Conservation (phyloP, 2,113 vertebrate genomes). For the Dryoscopus gambensis region DNA sequence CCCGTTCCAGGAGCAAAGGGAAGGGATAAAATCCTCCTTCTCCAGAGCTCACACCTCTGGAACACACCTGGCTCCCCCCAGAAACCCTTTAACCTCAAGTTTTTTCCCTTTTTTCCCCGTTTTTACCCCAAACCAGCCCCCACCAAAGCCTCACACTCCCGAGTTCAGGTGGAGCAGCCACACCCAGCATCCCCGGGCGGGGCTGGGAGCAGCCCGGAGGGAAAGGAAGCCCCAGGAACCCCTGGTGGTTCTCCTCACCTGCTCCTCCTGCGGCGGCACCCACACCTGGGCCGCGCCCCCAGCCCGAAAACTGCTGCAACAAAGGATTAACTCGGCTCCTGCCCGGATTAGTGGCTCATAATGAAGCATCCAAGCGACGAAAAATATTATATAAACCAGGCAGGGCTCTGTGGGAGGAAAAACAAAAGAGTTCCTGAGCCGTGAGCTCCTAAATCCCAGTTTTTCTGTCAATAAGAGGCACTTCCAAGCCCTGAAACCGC, state of each 20-base stretch:
- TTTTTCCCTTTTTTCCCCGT: fast-evolving
- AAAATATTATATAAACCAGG: background rate
- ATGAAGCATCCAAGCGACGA: background rate
- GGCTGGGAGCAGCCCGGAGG: background rate
- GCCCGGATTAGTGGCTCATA: background rate
- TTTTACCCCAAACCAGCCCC: background rate
- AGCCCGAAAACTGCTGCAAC: background rate
- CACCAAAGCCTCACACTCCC: background rate
- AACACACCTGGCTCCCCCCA: background rate
- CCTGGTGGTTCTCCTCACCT: background rate
- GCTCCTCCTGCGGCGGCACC: background rate
- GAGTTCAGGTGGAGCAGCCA: background rate
- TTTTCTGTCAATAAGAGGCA: background rate
- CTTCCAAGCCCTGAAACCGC: too few relatives aligned
- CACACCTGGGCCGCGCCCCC: background rate
- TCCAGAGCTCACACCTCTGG: background rate
- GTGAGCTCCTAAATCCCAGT: fast-evolving
- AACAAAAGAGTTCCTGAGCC: background rate
- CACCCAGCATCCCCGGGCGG: background rate
- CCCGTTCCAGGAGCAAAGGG: background rate
- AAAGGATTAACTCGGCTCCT: background rate
- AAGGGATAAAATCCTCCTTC: background rate
- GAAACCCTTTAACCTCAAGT: fast-evolving
- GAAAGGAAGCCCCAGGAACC: background rate
- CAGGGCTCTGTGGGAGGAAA: background rate